Evolutionary conservation across 2,113 vertebrate species (phyloP).

Genomic region (Orycteropus afer): DNA sequence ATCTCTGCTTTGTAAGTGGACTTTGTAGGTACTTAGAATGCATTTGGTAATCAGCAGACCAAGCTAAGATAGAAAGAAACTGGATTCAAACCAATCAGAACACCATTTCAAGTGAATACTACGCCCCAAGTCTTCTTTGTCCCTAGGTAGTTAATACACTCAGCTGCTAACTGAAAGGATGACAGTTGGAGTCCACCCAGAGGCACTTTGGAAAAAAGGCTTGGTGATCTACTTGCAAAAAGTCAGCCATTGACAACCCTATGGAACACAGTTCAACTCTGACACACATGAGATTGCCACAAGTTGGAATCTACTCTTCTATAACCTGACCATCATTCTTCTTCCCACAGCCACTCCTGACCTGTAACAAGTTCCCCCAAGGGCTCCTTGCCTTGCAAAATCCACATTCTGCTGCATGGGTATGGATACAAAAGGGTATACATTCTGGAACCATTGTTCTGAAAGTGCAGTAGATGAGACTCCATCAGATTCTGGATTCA

Average conservation of each 20-base stretch:
- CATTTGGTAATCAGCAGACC: not conserved
- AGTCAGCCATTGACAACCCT: no score
- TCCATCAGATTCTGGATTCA: not conserved
- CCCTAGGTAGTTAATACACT: not conserved
- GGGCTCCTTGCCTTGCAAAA: not conserved
- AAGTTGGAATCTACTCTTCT: not conserved
- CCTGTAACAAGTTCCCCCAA: not conserved
- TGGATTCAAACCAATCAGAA: not conserved
- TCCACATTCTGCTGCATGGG: not conserved
- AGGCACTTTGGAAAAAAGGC: not conserved
- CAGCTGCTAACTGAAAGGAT: not conserved
- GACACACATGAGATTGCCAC: not conserved
- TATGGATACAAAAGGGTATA: accelerated
- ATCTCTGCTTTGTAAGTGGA: not conserved
- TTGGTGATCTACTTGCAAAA: not conserved
- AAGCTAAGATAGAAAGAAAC: not conserved
- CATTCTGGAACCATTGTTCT: not conserved
- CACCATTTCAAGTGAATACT: no score
- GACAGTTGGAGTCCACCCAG: not conserved
- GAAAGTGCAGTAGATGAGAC: not conserved
- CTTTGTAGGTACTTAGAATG: not conserved
- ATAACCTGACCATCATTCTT: no score
- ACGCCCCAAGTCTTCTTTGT: not conserved
- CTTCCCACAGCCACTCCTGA: not conserved
- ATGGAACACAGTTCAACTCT: not conserved